Conservation (phyloP, 2,888 invertebrate species). For the Pemphredon lugubris region DNA sequence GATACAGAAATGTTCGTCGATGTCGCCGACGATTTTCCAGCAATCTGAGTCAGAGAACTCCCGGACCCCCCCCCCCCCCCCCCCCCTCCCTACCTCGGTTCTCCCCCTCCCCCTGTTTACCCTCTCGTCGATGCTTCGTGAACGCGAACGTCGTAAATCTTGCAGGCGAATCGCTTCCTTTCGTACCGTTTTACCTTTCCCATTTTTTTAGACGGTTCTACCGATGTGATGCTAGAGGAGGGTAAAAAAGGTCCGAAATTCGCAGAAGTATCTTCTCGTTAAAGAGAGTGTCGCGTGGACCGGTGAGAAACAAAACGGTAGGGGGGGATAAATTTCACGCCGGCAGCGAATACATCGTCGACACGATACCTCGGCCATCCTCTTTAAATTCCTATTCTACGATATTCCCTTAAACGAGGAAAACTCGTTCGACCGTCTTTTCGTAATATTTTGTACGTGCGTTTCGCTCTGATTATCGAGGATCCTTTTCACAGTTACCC, state of each 20-base stretch:
- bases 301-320: conserved; percentile 15
- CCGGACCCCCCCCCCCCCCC: conserved; percentile 4
- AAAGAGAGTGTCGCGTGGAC: conserved; percentile 31
- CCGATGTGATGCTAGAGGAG: background rate
- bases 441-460: too few relatives aligned
- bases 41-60: conserved; percentile 41
- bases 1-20: conserved; percentile 39
- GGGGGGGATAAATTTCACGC: conserved; percentile 22
- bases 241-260: conserved; percentile 17
- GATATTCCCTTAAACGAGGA: too few relatives aligned
- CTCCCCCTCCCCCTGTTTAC: conserved; percentile 27
- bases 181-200: conserved; percentile 22
- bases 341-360: too few relatives aligned
- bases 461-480: too few relatives aligned
- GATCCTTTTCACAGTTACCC: too few relatives aligned
- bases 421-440: too few relatives aligned
- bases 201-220: conserved; percentile 15
- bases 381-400: too few relatives aligned
- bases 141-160: conserved; percentile 67
- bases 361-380: too few relatives aligned
- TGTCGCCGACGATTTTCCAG: conserved; percentile 59
- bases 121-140: conserved; percentile 28
- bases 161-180: conserved; percentile 63
- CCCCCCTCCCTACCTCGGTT: background rate
- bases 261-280: conserved; percentile 15